Base-by-base conservation (phyloP, 2,797 vertebrate genomes). In the Sebastes dallii region DNA sequence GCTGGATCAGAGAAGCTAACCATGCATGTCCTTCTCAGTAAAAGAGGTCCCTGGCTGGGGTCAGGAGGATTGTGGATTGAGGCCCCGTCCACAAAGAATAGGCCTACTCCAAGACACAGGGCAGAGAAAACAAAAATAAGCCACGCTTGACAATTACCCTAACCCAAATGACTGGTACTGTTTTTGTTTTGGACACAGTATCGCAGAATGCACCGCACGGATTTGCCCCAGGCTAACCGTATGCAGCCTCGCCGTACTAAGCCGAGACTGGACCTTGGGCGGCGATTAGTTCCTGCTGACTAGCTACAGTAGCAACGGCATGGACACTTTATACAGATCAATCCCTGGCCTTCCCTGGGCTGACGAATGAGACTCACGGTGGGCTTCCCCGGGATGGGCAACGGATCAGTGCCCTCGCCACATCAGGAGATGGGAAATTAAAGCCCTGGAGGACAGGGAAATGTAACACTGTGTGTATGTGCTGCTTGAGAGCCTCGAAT, bases 291-390 rank as follows among this genome's bases (percentile, higher is more conserved):
- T 90, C 77, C 81, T 39, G 69, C 66, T 80, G 80, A 92, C 78
- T 78, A 77, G 84, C 81, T 78, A 72, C 74, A 76, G 72, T 27
- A 50, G 81, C 64, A 80, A 65, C 61, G 80, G 78, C 73, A 79
- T 20, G 18, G 77, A 80, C 77, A 82, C 82, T 86, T 87, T 73
- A 89, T 80, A 84, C 82, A 83, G 86, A 91, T 94, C 91, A 91
- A 90, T 94, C 80, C 74, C 61, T 18, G 58, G 82, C 84, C 85
- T 89, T 91, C 82, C 72, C 71, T 65, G 54, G 66, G 52, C 80
- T 86, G 83, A 92, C 81, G 82, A 80, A 85, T 84, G 88, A 89
- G 89, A 91, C 77, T 86, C 82, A 75, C 52, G 68, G 83, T 83
- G 89, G 81, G 68, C 32, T 90, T 93, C 72, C 86, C 86, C 36